phyloP scores from a whole-genome alignment of 2,797 vertebrate species.

The Paguma larvata region DNA sequence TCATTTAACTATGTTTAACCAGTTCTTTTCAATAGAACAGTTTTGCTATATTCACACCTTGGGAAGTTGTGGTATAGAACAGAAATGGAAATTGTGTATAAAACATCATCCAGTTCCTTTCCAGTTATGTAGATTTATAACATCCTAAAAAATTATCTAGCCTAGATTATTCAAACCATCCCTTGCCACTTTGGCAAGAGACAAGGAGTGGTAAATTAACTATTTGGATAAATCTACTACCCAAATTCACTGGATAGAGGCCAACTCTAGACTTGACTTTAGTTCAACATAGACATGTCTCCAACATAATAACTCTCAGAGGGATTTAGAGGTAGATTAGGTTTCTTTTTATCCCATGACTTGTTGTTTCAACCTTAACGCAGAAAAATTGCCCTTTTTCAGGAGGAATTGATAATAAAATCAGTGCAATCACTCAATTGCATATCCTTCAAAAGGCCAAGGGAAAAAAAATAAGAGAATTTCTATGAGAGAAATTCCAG shows the following conservation, averaged over 20 bases:
- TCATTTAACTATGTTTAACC: conserved; percentile 1
- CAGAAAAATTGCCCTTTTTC: conserved; percentile 74
- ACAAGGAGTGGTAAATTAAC: conserved; percentile 17
- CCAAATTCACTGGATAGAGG: conserved; percentile 52
- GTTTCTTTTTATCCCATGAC: conserved; percentile 75
- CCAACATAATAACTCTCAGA: conserved; percentile 74
- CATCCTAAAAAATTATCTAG: not conserved
- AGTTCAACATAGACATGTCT: conserved; percentile 13
- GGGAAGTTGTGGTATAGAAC: not conserved
- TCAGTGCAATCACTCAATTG: conserved; percentile 76
- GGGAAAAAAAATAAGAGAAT: conserved; percentile 81
- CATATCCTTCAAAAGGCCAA: conserved; percentile 76
- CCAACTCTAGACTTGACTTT: conserved; percentile 57
- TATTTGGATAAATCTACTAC: conserved; percentile 51
- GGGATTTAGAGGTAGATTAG: conserved; percentile 75
- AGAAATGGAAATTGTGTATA: conserved; percentile 23
- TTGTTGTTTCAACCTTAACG: conserved; percentile 71
- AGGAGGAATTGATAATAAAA: conserved; percentile 82
- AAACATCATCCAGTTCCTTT: conserved; percentile 50
- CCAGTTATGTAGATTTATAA: not conserved
- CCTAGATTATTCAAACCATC: not conserved
- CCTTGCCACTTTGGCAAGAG: not conserved
- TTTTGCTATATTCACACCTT: not conserved
- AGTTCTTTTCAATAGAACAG: not conserved
- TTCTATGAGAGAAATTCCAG: conserved; percentile 61